Evolutionary conservation across 2,797 vertebrate genomes (phyloP), one percentile per base, ranked within the genome.

Genomic region (Sphenodon punctatus): DNA sequence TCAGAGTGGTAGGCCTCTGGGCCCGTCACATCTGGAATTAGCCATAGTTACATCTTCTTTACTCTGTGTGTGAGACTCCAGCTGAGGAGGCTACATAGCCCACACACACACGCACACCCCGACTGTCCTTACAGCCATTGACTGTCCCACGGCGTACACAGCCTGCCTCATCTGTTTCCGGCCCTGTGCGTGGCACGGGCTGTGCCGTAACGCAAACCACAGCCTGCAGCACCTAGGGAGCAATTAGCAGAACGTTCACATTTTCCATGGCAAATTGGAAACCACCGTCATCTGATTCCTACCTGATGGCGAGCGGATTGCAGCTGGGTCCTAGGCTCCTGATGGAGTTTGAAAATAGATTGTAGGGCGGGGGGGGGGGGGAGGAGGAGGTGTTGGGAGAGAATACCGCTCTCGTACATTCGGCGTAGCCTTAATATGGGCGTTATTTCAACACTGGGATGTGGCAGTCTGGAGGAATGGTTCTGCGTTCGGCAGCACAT

Each of bases 221-320:
- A 22, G 10, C 2, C 32, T 25, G 22, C 8, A 5, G 32, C 63
- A 13, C 1, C 6, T 19, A 27, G 2, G 10, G 32, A 13, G 6
- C 46, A 11, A 16, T 38, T 11, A 61, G 46, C 48, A n/a, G 27
- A 38, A n/a, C 2, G 16, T 22, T 25, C 8, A 30, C 25, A 8
- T 38, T 8, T 25, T 30, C 45, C 2, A 4, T 23, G 19, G 45
- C 69, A 53, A 55, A 19, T 32, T 32, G 41, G 22, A 20, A 32
- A 39, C 32, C 5, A 3, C n/a, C 1, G 32, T 55, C 55, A 36
- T 51, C 53, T 38, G 78, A 45, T 14, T 34, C 42, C 19, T 20
- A 8, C 48, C 56, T 19, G 39, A 10, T 38, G 46, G 48, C 59
- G 23, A 30, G 22, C 41, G 20, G 22, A 9, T 7, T 14, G 59